Conservation (phyloP, 2,797 vertebrate genomes). For the Parotocinclus haroldoi region DNA sequence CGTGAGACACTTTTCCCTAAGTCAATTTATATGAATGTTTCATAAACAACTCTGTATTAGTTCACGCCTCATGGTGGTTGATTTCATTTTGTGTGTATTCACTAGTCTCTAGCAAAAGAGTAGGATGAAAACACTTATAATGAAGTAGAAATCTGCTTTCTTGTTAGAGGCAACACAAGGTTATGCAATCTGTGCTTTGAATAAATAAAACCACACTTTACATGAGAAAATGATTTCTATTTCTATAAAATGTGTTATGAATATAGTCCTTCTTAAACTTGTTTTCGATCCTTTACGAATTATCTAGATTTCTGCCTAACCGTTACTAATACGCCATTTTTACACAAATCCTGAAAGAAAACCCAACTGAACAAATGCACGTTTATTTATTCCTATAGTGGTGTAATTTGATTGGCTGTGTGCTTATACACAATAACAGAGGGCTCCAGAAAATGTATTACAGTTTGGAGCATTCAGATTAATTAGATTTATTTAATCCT, state of each 20-base stretch:
- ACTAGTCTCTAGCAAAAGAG: slow-evolving; percentile 29
- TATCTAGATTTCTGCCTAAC: too few species aligned
- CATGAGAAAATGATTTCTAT: slow-evolving; percentile 3
- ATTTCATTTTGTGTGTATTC: slow-evolving; percentile 39
- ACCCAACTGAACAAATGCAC: too few species aligned
- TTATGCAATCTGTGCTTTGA: slow-evolving; percentile 11
- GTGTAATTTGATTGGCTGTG: too few species aligned
- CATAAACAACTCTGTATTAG: slow-evolving; percentile 37
- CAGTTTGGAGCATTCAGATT: slow-evolving; percentile 47
- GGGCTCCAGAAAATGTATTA: slow-evolving; percentile 43
- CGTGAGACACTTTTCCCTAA: slow-evolving; percentile 18
- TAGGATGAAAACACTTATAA: slow-evolving; percentile 38
- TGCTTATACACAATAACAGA: slow-evolving; percentile 3
- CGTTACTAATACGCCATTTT: too few species aligned
- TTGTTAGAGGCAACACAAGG: slow-evolving; percentile 15
- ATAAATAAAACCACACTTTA: background rate
- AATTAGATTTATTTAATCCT: slow-evolving; percentile 54
- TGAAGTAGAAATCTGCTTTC: slow-evolving; percentile 19
- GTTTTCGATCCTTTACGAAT: too few species aligned
- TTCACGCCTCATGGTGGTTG: slow-evolving; percentile 17
- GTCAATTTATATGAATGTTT: slow-evolving; percentile 50
- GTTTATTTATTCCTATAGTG: too few species aligned
- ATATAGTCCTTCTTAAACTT: too few species aligned
- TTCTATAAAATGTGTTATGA: background rate
- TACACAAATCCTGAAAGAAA: too few species aligned